Percentiles rank a stretch among this genome's conserved stretches.
Conservation (phyloP, 2,888 invertebrate genomes). For the Conchocele bisecta region DNA sequence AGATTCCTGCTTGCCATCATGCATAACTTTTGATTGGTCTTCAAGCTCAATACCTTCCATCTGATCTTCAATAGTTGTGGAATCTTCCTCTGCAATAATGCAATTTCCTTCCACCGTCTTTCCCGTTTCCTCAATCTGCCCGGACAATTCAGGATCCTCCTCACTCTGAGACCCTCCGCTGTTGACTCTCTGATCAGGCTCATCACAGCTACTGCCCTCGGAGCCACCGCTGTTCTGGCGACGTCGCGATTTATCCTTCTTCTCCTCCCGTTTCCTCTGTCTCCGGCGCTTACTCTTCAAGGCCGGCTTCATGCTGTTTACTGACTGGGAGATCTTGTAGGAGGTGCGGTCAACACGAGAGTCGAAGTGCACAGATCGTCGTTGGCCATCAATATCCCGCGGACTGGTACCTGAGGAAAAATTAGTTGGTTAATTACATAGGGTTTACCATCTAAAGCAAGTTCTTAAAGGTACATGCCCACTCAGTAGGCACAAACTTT, state of each 20-base stretch:
- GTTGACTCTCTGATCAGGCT: slow-evolving; percentile 44
- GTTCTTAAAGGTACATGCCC: no score
- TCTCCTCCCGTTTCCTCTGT: slow-evolving; percentile 76
- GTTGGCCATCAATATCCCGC: slow-evolving; percentile 57
- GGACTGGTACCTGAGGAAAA: slow-evolving; percentile 58
- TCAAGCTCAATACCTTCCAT: slow-evolving; percentile 11
- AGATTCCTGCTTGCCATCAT: no score
- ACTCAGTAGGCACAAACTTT: no score
- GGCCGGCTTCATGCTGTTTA: slow-evolving; percentile 77
- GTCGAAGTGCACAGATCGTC: slow-evolving; percentile 80
- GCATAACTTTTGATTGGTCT: no score
- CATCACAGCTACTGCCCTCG: slow-evolving; percentile 70
- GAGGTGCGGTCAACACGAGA: slow-evolving; percentile 77
- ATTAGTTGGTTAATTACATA: no score
- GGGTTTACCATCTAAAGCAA: no score
- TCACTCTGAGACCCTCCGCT: slow-evolving; percentile 65
- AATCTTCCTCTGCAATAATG: slow-evolving; percentile 43
- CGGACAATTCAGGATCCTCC: slow-evolving; percentile 45
- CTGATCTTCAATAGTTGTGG: slow-evolving; percentile 2
- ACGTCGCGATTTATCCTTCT: slow-evolving; percentile 56
- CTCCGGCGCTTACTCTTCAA: slow-evolving; percentile 78
- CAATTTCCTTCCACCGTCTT: slow-evolving; percentile 40
- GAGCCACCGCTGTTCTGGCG: slow-evolving; percentile 69
- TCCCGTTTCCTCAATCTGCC: slow-evolving; percentile 42
- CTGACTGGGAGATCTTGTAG: slow-evolving; percentile 76